Conservation (phyloP, 1,140 invertebrate genomes). For the Doryteuthis pealeii region DNA sequence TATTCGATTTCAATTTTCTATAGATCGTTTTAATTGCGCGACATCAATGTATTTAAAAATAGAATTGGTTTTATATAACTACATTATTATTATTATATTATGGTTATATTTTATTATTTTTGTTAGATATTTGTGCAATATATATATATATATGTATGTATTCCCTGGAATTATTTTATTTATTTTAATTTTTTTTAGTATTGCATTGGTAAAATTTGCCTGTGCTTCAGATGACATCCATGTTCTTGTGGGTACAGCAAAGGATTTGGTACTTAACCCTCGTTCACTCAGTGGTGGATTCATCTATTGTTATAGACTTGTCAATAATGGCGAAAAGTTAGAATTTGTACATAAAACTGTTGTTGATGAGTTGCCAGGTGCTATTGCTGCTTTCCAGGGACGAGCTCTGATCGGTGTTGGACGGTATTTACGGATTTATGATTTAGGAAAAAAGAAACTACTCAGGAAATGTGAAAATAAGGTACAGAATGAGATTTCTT, state of each 20-base stretch:
- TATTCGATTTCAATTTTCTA: no score
- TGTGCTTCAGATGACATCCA: constrained; percentile 74
- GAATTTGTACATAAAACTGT: constrained; percentile 92
- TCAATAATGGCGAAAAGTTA: constrained; percentile 73
- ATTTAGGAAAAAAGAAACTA: constrained; percentile 95
- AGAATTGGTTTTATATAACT: no score
- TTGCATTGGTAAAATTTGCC: constrained; percentile 74
- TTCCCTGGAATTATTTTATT: no score
- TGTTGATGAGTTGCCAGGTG: constrained; percentile 80
- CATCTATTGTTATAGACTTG: constrained; percentile 79
- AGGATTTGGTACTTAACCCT: constrained; percentile 88
- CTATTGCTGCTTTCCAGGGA: constrained; percentile 74
- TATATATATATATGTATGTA: no score
- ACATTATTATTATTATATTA: no score
- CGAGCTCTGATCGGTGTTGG: constrained; percentile 90
- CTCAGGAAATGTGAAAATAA: constrained; percentile 98
- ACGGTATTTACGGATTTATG: constrained; percentile 87
- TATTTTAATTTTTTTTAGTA: constrained; percentile 61
- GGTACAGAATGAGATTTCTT: constrained; percentile 58
- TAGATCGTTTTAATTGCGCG: no score
- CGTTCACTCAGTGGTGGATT: constrained; percentile 76
- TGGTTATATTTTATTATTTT: no score
- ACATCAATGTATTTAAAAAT: no score
- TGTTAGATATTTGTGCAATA: no score
- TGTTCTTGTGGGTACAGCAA: constrained; percentile 84